Evolutionary conservation across 2,113 vertebrate genomes (phyloP).

Genomic region (Leptodactylus fuscus): DNA sequence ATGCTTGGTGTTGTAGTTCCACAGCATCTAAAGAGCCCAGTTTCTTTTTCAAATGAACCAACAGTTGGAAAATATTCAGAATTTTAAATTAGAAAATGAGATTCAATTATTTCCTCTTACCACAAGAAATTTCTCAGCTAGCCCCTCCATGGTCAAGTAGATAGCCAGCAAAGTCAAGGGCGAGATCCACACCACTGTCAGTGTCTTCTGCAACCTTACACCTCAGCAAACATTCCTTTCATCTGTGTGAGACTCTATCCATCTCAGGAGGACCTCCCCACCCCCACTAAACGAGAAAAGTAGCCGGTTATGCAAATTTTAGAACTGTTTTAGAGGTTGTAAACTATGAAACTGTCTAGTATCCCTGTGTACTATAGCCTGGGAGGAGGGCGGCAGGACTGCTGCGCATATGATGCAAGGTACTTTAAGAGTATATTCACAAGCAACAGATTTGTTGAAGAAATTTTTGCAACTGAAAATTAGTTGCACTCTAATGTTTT

Average conservation of each 20-base stretch:
- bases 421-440: too few relatives aligned
- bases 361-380: not conserved
- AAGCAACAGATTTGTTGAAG: too few relatives aligned
- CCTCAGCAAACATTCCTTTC: conserved; percentile 36
- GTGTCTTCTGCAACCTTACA: conserved; percentile 21
- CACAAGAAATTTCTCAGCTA: not conserved
- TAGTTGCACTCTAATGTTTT: too few relatives aligned
- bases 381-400: not conserved
- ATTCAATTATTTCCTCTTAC: conserved; percentile 20
- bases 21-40: too few relatives aligned
- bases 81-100: not conserved
- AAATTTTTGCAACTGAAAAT: too few relatives aligned
- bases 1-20: not conserved
- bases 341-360: not conserved
- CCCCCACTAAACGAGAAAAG: not conserved
- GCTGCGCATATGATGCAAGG: not conserved
- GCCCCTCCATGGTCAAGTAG: conserved; percentile 32
- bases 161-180: not conserved
- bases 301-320: conserved; percentile 40
- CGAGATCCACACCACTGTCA: not conserved
- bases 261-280: not conserved
- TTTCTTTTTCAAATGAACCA: not conserved
- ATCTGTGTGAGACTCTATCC: conserved; percentile 19
- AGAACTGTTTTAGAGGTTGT: not conserved
- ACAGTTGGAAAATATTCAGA: not conserved